Base-by-base conservation (phyloP, 1,140 invertebrate genomes). In the Aphelinus atriplicis region DNA sequence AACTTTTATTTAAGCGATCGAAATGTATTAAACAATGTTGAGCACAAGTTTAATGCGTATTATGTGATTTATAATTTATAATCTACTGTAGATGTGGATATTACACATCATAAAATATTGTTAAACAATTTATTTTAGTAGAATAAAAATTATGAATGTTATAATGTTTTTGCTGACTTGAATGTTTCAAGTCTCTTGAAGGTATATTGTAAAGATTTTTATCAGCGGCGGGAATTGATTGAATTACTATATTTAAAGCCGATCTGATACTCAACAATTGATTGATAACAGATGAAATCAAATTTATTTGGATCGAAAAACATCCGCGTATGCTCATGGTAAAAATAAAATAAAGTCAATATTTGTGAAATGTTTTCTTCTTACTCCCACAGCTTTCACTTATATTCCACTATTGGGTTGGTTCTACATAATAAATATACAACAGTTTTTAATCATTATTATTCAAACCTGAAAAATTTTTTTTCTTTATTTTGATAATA, bases 401-500 rank as follows among this genome's bases (percentile, higher is more conserved):
- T n/a, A 9, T 47, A 42, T 58, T 46, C 3, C 1, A 47, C 9
- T 56, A 4, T 43, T 42, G 7, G 47, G 0, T 68, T 4, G 55
- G 6, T 68, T 58, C 10, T 2, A 48, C 7, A 46, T 7, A 51
- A 67, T 46, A 53, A 56, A 53, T 26, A 65, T 6, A 58, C 10
- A 67, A 45, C 46, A 57, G n/a, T 45, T 74, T 68, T 58, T 9
- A 43, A 26, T 26, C 26, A 26, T 26, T 57, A 69, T 71, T 60
- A 71, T 76, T 70, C 64, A 71, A 72, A 72, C 68, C 42, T 76
- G 58, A 61, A 76, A 75, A 74, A 60, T 62, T 62, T 72, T 26
- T 26, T 76, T 75, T 76, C 64, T 62, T 70, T 73, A 72, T 77
- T 67, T 72, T 77, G 43, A 58, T 68, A 72, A 58, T 77, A 73